Evolutionary conservation across 2,113 vertebrate genomes (phyloP), one percentile per base, ranked within the genome.

Genomic region (Vidua macroura): DNA sequence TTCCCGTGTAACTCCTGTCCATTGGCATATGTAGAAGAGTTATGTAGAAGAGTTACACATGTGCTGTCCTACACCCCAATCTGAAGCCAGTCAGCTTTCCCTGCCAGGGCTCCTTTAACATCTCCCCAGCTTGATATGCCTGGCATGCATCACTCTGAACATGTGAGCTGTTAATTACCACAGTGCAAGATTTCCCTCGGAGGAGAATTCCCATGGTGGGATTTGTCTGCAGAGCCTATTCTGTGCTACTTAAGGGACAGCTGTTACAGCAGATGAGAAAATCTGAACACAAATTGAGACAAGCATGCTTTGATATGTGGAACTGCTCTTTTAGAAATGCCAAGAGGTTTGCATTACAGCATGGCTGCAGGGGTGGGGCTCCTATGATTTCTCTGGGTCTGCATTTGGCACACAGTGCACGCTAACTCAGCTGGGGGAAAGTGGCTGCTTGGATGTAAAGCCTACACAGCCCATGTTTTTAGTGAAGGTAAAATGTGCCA

Each of bases 261-360:
- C 96, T 97, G 96, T 94, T 95, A 55, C 17, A 85, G 83, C 88
- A 93, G 86, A 96, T 95, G 86, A 95, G 83, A 87, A 68, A 94
- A 91, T 86, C 73, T 76, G 81, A 75, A 96, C 88, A 86, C 83
- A 91, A 96, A 94, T 31, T 72, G 77, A 88, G 59, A 93, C 69
- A 84, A 90, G 69, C 67, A 20, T 11, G 77, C 85, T 92, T 89
- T 92, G 87, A 88, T 93, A 90, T 59, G 86, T 82, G 56, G 91
- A 88, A 91, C 83, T 78, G 80, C 82, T 93, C 74, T 21, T 72
- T 84, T 39, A 92, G 92, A 89, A 90, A 92, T 88, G 81, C 89
- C 92, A 83, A 72, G 90, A 46, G 83, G 70, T 82, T 92, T 91
- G 63, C 79, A 44, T 96, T 60, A 48, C 84, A 92, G 59, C 62